A percentile compares a stretch with the other conserved stretches of the same genome.
Evolutionary conservation across 2,113 vertebrate species (phyloP).

Genomic region (Erythrocebus patas): DNA sequence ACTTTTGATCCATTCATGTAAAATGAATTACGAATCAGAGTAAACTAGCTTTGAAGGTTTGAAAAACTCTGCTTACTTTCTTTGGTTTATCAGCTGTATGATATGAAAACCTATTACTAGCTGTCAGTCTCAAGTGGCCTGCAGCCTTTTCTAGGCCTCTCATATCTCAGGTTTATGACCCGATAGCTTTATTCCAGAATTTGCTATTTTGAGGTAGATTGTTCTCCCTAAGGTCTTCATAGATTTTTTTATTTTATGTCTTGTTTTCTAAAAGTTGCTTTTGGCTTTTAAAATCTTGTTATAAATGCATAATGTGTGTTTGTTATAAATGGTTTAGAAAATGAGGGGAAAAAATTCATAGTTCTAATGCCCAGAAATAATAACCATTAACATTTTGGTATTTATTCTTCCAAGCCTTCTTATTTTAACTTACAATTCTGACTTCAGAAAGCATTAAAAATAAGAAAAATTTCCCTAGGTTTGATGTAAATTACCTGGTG

Average conservation of each 20-base stretch:
- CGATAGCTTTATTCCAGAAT: not conserved
- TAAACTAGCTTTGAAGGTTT: not conserved
- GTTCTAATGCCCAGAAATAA: not conserved
- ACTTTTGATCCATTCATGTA: not conserved
- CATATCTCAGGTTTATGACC: not conserved
- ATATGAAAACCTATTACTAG: not conserved
- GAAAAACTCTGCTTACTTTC: not conserved
- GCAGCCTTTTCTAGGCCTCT: not conserved
- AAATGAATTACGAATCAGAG: not conserved
- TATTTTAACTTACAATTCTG: not conserved
- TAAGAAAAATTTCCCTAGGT: constrained; percentile 5
- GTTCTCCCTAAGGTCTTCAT: not conserved
- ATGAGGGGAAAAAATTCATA: not conserved
- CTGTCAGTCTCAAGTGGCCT: not conserved
- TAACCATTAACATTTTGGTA: not conserved
- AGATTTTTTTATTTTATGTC: not conserved
- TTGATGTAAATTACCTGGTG: not conserved
- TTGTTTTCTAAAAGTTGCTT: not conserved
- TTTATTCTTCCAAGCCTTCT: not conserved
- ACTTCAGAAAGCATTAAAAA: not conserved
- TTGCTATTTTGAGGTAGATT: not conserved
- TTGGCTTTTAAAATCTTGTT: not conserved
- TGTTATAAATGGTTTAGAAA: not conserved
- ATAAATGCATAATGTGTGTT: not conserved
- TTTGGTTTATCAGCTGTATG: not conserved